Conservation (phyloP, 2,888 invertebrate species). For the Sphinx pinastri region DNA sequence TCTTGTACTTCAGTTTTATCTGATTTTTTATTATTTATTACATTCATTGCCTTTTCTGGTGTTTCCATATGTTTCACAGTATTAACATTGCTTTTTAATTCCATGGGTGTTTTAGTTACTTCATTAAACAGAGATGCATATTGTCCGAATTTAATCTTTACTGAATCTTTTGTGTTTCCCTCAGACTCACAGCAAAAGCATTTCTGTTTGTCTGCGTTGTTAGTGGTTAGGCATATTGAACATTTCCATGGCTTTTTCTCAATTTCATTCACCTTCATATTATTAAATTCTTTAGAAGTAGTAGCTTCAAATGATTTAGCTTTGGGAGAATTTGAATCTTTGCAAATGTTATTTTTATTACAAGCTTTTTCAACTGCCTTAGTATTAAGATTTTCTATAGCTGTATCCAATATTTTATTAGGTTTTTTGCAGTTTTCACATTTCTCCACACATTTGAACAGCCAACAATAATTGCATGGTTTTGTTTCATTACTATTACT, state of each 20-base stretch:
- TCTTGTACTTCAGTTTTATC: constrained; percentile 31
- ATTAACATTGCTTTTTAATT: constrained; percentile 13
- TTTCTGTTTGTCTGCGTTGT: constrained; percentile 42
- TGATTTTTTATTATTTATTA: constrained; percentile 34
- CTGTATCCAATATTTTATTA: constrained; percentile 17
- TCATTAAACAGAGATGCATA: constrained; percentile 22
- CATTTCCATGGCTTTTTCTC: constrained; percentile 52
- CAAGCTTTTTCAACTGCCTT: not conserved
- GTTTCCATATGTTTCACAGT: constrained; percentile 17
- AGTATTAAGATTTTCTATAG: not conserved
- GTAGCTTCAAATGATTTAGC: not conserved
- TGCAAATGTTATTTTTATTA: not conserved
- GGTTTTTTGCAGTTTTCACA: constrained; percentile 54
- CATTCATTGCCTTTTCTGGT: constrained; percentile 26
- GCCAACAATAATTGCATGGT: constrained; percentile 55
- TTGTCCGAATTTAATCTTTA: constrained; percentile 26
- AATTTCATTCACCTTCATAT: constrained; percentile 1
- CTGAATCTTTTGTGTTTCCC: constrained; percentile 3
- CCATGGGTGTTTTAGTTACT: not conserved
- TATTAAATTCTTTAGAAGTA: constrained; percentile 6
- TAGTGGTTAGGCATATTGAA: constrained; percentile 53
- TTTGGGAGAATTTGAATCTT: not conserved
- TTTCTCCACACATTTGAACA: constrained; percentile 47
- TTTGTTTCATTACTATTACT: not conserved
- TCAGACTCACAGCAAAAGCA: constrained; percentile 60